Conservation (phyloP, 2,113 vertebrate species). For the Zingel zingel region DNA sequence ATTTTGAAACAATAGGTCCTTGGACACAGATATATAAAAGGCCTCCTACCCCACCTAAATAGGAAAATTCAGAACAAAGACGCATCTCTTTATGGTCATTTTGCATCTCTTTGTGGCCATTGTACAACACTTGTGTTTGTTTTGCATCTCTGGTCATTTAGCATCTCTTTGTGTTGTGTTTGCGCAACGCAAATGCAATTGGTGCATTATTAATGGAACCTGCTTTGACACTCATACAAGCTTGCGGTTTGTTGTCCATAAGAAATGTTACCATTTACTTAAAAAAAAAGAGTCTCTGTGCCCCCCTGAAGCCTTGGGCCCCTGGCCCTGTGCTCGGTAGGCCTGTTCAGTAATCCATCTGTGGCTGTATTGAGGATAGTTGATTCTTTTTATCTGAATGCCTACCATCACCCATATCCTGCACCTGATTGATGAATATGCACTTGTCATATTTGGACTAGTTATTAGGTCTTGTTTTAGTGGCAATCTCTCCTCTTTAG, state of each 20-base stretch:
- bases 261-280: neutral
- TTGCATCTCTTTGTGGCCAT: too few species aligned
- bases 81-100: neutral
- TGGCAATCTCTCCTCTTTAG: slow-evolving; percentile 38
- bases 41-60: too few species aligned
- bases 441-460: slow-evolving; percentile 25
- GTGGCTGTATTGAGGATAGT: neutral
- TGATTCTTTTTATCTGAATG: slow-evolving; percentile 1
- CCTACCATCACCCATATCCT: neutral
- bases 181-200: neutral
- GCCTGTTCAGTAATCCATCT: neutral
- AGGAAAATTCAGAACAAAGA: too few species aligned
- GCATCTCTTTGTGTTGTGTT: neutral
- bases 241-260: neutral
- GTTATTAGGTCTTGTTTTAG: slow-evolving; percentile 46
- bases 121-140: too few species aligned
- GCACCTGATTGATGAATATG: slow-evolving; percentile 33
- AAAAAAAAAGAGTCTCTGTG: neutral
- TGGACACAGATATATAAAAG: neutral
- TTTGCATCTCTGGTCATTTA: too few species aligned
- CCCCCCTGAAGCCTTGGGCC: neutral
- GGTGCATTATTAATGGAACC: neutral
- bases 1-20: neutral
- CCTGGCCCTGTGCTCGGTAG: neutral
- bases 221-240: neutral